A percentile compares a stretch with the other conserved stretches of the same genome.
phyloP scores from a whole-genome alignment of 2,888 invertebrate genomes.

The Emesis castigata region DNA sequence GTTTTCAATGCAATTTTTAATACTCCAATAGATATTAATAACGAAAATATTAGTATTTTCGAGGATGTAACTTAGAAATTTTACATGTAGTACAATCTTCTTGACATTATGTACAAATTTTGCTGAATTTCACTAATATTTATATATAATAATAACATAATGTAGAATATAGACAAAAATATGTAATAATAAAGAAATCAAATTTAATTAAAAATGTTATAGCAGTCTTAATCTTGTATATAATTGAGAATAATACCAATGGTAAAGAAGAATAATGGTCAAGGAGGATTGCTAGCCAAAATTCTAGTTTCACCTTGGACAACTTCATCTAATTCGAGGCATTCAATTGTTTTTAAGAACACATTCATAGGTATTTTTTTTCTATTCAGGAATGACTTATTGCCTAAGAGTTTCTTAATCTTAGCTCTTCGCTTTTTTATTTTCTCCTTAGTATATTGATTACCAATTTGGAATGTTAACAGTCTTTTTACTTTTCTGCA shows the following conservation, averaged over 20 bases:
- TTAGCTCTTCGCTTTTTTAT: constrained; percentile 88
- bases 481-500: constrained; percentile 88
- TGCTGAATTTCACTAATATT: no score
- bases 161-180: not conserved
- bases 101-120: no score
- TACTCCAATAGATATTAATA: no score
- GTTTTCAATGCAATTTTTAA: no score
- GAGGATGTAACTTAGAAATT: no score
- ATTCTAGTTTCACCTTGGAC: constrained; percentile 76
- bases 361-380: constrained; percentile 87
- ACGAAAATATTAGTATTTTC: no score
- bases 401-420: constrained; percentile 87
- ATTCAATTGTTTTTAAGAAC: constrained; percentile 87
- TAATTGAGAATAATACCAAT: constrained; percentile 67
- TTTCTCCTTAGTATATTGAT: constrained; percentile 86
- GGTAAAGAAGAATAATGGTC: constrained; percentile 67
- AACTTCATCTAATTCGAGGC: constrained; percentile 83
- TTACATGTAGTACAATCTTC: no score
- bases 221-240: not conserved
- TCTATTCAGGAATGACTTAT: constrained; percentile 84
- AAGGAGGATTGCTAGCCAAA: constrained; percentile 51
- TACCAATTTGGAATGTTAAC: constrained; percentile 86
- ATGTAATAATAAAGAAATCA: constrained; percentile 3
- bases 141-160: no score
- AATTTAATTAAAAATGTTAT: constrained; percentile 18